These are phyloP conservation scores for Anarrhichthys ocellatus DNA, from an alignment of 2,113 vertebrate genomes.

Conservation along the genomic window DNA sequence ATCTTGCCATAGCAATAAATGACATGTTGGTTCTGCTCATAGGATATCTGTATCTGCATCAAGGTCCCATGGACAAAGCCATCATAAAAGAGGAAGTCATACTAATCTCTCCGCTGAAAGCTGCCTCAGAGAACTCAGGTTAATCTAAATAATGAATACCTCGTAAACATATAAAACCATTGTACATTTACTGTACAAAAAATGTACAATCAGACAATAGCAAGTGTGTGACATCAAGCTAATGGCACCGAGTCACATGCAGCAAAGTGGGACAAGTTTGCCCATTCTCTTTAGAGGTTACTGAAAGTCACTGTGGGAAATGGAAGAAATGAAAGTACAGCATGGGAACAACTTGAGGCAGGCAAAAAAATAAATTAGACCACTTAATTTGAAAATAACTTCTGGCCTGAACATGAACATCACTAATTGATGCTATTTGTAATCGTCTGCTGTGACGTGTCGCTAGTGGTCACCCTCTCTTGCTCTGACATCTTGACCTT, in stretches of 20 bases:
- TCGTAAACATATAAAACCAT: neutral
- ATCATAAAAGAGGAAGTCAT: slow-evolving; percentile 10
- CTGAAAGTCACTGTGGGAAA: slow-evolving; percentile 23
- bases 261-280: neutral
- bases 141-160: neutral
- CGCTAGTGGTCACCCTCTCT: slow-evolving; percentile 49
- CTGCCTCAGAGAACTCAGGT: slow-evolving; percentile 8
- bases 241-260: neutral
- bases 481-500: slow-evolving; percentile 71
- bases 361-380: neutral
- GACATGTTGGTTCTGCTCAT: neutral
- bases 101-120: slow-evolving; percentile 6
- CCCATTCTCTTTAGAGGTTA: slow-evolving; percentile 16
- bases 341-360: neutral
- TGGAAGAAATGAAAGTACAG: neutral
- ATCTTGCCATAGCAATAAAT: neutral
- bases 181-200: neutral
- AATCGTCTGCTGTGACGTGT: slow-evolving; percentile 42
- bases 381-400: slow-evolving; percentile 16
- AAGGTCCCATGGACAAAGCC: slow-evolving; percentile 5
- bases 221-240: neutral
- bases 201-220: neutral
- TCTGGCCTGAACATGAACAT: neutral
- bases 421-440: slow-evolving; percentile 38
- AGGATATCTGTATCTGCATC: neutral